Conservation (phyloP, 1,140 invertebrate species). For the Trichonephila inaurata region DNA sequence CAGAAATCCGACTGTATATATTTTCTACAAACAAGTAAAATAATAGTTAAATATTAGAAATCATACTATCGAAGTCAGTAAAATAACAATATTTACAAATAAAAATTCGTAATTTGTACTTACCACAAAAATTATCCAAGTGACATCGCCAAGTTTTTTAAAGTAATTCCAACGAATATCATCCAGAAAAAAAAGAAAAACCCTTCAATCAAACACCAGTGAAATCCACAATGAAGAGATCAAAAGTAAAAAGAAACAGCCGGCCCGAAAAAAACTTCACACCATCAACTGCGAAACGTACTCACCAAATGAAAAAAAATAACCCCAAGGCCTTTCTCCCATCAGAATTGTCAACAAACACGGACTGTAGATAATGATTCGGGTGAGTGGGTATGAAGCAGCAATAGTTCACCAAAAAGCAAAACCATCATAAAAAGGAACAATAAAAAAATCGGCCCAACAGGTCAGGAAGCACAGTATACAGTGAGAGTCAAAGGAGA, state of each 20-base stretch:
- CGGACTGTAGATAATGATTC: background rate
- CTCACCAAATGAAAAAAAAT: background rate
- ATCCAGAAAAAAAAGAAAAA: background rate
- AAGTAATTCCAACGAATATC: background rate
- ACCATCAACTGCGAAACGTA: background rate
- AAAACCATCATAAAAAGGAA: background rate
- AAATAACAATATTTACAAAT: no score
- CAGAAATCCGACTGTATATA: no score
- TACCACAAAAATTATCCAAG: background rate
- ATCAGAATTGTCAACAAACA: constrained; percentile 23
- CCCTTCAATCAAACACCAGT: no score
- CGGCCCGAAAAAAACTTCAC: background rate
- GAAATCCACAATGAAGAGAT: no score
- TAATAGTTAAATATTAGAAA: no score
- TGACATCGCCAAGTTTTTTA: background rate
- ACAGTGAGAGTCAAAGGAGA: constrained; percentile 19
- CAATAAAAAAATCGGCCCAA: constrained; percentile 10
- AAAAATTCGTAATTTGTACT: background rate
- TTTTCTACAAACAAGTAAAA: no score
- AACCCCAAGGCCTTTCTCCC: background rate
- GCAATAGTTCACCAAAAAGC: background rate
- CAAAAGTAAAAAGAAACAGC: background rate
- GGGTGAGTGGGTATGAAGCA: background rate
- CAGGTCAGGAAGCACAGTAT: constrained; percentile 20
- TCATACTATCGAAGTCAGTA: no score